Evolutionary conservation across 2,113 vertebrate genomes (phyloP), one percentile per base, ranked within the genome.

Genomic region (Lethenteron reissneri): DNA sequence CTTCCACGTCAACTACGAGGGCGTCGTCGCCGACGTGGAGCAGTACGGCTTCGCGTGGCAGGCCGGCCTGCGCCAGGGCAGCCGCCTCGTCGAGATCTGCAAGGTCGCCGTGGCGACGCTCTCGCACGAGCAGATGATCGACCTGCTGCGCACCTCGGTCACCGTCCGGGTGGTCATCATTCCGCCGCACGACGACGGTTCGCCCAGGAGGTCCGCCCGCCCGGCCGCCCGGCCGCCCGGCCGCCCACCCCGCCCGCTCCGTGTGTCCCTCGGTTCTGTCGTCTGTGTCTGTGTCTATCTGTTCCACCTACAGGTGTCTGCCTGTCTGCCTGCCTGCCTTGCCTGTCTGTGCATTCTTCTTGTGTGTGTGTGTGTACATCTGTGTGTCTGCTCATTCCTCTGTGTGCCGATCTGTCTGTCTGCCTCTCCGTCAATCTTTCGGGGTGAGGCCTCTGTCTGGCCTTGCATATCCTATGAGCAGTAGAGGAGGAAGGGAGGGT

Each of bases 1-100:
- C 70, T 96, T 96, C 79, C 91, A 96, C 0, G 90, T 96, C 10
- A 96, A 96, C 83, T 96, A 95, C 1, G 91, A 96, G 80, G 91
- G 91, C 77, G 95, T 96, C 0, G 91, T 96, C 73, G 91, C 91
- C 0, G 91, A 96, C 1, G 91, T 96, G 68, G 91, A 96, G 79
- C 89, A 88, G 25, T 96, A 96, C 0, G 91, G 91, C 72, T 95
- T 89, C 0, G 91, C 91, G 0, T 96, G 89, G 89, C 90, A 96
- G 82, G 91, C 91, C 0, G 91, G 91, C 15, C 81, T 96, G 75
- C 82, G 89, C 25, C 91, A 95, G 76, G 90, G 91, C 75, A 96
- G 91, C 82, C 83, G 91, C 13, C 79, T 96, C 76, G 91, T 95
- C 72, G 91, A 96, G 78, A 94, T 96, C 74, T 96, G 91, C 80